Conservation (phyloP, 2,113 vertebrate genomes). For the Apteryx owenii region DNA sequence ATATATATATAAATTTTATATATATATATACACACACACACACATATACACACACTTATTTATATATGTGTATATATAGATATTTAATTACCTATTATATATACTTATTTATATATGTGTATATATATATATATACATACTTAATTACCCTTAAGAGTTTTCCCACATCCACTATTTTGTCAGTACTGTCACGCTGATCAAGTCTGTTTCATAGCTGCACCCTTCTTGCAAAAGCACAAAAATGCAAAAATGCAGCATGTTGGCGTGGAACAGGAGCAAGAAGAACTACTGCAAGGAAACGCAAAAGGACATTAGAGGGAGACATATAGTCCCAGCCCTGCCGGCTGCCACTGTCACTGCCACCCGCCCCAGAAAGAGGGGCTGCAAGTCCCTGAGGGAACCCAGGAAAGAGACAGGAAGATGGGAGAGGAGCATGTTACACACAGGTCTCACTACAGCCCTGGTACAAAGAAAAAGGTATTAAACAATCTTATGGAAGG, state of each 20-base stretch:
- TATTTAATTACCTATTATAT: background rate
- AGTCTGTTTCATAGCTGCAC: background rate
- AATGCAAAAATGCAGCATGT: background rate
- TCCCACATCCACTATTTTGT: background rate
- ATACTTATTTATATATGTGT: background rate
- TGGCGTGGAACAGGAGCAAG: background rate
- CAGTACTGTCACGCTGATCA: background rate
- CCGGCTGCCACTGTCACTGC: background rate
- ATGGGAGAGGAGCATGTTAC: background rate
- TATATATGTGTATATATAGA: no score
- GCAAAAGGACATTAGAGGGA: background rate
- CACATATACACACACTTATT: background rate
- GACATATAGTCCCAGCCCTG: background rate
- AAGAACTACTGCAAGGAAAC: background rate
- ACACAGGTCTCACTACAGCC: background rate
- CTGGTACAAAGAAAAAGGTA: background rate
- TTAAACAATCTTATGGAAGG: background rate
- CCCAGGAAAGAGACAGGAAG: background rate
- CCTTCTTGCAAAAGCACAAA: background rate
- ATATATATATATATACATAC: background rate
- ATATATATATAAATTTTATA: background rate
- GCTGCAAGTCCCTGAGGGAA: background rate
- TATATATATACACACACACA: background rate
- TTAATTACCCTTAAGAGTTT: background rate
- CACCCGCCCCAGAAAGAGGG: background rate